Evolutionary conservation across 2,113 vertebrate genomes (phyloP), one percentile per base, ranked within the genome.

Genomic region (Micronycteris hirsuta): DNA sequence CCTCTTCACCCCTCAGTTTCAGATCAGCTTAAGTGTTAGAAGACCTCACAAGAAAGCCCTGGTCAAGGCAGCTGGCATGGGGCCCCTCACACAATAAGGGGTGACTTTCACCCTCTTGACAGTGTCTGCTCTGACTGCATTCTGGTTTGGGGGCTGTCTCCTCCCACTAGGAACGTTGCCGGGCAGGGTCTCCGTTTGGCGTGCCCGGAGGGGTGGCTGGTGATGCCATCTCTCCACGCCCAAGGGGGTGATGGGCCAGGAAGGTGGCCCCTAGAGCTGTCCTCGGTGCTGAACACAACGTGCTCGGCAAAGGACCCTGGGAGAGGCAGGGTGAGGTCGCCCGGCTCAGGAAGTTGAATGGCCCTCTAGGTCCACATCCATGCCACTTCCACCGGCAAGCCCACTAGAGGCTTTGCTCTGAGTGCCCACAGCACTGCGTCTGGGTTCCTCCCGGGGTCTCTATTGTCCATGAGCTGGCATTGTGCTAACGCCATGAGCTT

Each of bases 1-100:
- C 97, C 97, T 97, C 94, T 95, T 97, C 26, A 17, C 68, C 31
- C 47, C 13, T 2, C 0, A 0, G 89, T 92, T 95, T 92, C 83
- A 0, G 0, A 93, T 49, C 95, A 91, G 43, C 49, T 33, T 33
- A 49, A 14, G 54, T 5, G 4, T 77, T 33, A n/a, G 63, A 26
- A 43, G 71, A 49, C 5, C 68, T 49, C 16, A 5, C 15, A 11
- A 83, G 82, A 49, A 86, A 76, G 52, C 47, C 24, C 11, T 24
- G 65, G 33, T 61, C 33, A 22, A 31, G 43, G 28, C 22, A 11
- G 33, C 22, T 31, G 49, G 22, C 56, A 20, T 1, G n/a, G 54
- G 41, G 36, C 20, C 52, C 45, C 52, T 89, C 12, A 4, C 26
- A 41, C 26, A 0, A 0, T 24, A 16, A 45, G 14, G 33, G 45